Conservation (phyloP, 2,797 vertebrate genomes). For the Gymnocypris eckloni region DNA sequence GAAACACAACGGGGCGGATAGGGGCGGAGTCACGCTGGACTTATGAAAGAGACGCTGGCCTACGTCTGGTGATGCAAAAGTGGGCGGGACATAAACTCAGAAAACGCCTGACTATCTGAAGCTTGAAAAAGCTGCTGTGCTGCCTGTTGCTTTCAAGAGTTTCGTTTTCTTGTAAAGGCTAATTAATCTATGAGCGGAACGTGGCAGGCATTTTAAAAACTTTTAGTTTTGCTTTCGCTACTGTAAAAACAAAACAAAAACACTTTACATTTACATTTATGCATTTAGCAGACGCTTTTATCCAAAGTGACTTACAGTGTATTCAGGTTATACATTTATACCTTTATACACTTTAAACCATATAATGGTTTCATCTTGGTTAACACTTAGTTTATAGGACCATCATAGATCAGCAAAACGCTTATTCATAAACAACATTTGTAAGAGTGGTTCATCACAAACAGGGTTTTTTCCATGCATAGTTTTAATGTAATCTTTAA, state of each 20-base stretch:
- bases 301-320: too few species aligned
- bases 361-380: neutral
- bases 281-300: too few species aligned
- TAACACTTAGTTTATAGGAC: neutral
- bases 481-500: neutral
- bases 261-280: too few species aligned
- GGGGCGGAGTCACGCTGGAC: constrained; percentile 22
- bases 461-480: neutral
- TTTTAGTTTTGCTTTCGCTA: constrained; percentile 22
- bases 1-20: constrained; percentile 20
- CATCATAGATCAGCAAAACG: neutral
- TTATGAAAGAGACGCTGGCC: neutral
- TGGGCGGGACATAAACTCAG: neutral
- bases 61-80: neutral
- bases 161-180: constrained; percentile 45
- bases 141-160: constrained; percentile 29
- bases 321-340: too few species aligned
- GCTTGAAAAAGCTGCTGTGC: neutral
- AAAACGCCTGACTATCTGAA: neutral
- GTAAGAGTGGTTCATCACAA: neutral
- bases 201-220: neutral
- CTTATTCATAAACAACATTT: neutral
- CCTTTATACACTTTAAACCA: neutral
- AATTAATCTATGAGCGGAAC: neutral
- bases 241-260: neutral